Percentiles rank a stretch among this genome's conserved stretches.
Conservation (phyloP, 2,113 vertebrate species). For the Camelus bactrianus region DNA sequence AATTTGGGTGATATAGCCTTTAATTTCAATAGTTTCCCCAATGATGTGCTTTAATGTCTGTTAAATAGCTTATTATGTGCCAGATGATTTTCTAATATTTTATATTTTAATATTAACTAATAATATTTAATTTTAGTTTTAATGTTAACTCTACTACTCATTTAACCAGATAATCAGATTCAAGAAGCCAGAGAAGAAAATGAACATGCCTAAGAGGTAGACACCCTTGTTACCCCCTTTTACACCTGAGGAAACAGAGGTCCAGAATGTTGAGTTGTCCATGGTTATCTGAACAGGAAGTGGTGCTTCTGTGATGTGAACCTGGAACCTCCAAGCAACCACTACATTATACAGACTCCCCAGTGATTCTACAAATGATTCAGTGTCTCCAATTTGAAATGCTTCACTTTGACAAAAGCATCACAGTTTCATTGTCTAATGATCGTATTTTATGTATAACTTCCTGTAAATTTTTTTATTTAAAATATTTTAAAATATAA, state of each 20-base stretch:
- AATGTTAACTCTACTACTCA: not conserved
- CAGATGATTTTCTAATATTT: not conserved
- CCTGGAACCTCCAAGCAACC: not conserved
- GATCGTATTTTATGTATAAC: not conserved
- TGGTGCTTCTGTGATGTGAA: not conserved
- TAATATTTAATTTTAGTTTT: too few species aligned
- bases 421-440: not conserved
- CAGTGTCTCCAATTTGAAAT: not conserved
- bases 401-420: not conserved
- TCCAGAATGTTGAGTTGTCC: not conserved
- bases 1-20: not conserved
- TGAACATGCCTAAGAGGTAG: not conserved
- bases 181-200: not conserved
- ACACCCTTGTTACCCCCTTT: not conserved
- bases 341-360: not conserved
- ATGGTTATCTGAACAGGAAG: not conserved
- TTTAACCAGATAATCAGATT: not conserved
- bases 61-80: not conserved
- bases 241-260: not conserved
- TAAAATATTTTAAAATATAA: not conserved
- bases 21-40: not conserved
- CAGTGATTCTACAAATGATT: not conserved
- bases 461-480: not conserved
- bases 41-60: not conserved
- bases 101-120: too few species aligned